Evolutionary conservation across 2,113 vertebrate species (phyloP).

Genomic region (Boulengerochromis microlepis): DNA sequence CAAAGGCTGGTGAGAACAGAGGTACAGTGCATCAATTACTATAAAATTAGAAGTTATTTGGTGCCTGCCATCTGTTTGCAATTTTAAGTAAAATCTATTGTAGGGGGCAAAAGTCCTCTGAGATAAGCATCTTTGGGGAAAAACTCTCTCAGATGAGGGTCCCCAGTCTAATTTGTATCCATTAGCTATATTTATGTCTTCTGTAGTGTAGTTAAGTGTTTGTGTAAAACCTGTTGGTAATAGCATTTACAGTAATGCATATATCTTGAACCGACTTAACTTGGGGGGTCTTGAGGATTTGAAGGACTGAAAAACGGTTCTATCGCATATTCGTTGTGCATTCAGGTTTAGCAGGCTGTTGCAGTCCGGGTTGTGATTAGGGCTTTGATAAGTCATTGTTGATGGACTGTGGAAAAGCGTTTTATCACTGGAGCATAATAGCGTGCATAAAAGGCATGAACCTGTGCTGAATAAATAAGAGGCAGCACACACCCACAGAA

Average conservation of each 20-base stretch:
- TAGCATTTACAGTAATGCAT: slow-evolving; percentile 36
- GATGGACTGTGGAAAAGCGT: slow-evolving; percentile 58
- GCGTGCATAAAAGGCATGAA: slow-evolving; percentile 56
- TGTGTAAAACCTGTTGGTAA: slow-evolving; percentile 18
- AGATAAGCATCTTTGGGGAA: slow-evolving; percentile 52
- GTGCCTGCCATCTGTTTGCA: slow-evolving; percentile 50
- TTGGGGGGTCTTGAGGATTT: slow-evolving; percentile 40
- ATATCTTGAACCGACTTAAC: slow-evolving; percentile 2
- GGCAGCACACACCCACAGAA: slow-evolving; percentile 38
- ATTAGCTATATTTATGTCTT: slow-evolving; percentile 52
- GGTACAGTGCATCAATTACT: slow-evolving; percentile 13
- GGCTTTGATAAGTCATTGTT: slow-evolving; percentile 50
- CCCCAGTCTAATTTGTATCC: slow-evolving; percentile 31
- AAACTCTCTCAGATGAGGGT: slow-evolving; percentile 58
- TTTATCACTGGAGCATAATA: slow-evolving; percentile 55
- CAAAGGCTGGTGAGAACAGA: not conserved
- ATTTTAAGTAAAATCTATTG: slow-evolving; percentile 37
- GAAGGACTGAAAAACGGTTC: not conserved
- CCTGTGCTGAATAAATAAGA: slow-evolving; percentile 53
- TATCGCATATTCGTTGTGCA: not conserved
- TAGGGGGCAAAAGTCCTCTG: slow-evolving; percentile 31
- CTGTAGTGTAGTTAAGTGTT: slow-evolving; percentile 23
- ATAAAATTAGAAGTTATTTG: not conserved
- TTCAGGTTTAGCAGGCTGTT: slow-evolving; percentile 47
- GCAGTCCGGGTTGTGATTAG: slow-evolving; percentile 29